Conservation (phyloP, 2,888 invertebrate species). For the Pelosia muscerda region DNA sequence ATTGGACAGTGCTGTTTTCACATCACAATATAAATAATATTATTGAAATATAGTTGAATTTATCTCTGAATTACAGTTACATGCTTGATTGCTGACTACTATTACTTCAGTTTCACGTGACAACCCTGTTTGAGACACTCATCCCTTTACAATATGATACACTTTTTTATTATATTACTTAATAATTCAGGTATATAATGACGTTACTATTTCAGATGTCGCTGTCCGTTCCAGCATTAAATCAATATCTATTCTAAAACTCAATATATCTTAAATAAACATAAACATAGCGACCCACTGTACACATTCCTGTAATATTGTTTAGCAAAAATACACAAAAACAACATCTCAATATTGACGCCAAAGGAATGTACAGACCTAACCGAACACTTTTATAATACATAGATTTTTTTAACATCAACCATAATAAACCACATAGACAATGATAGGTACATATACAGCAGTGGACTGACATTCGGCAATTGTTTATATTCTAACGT, state of each 20-base stretch:
- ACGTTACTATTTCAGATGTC: constrained; percentile 10
- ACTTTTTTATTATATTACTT: constrained; percentile 2
- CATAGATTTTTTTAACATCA: constrained; percentile 31
- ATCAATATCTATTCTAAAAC: constrained; percentile 34
- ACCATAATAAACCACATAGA: constrained; percentile 35
- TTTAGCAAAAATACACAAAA: constrained; percentile 47
- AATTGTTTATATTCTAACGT: constrained; percentile 2
- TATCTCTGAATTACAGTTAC: neutral
- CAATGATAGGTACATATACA: constrained; percentile 33
- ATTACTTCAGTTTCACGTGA: neutral
- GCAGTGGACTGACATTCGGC: constrained; percentile 29
- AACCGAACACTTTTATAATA: constrained; percentile 31
- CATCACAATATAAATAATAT: too few species aligned
- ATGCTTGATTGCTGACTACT: too few species aligned
- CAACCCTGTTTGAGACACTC: neutral
- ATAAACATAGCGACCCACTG: constrained; percentile 30
- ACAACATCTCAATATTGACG: constrained; percentile 28
- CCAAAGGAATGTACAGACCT: constrained; percentile 47
- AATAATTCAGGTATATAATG: constrained; percentile 3
- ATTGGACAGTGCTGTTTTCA: too few species aligned
- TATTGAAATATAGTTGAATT: too few species aligned
- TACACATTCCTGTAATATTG: constrained; percentile 28
- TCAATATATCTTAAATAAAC: constrained; percentile 36
- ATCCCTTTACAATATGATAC: neutral
- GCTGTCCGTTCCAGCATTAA: constrained; percentile 29